Evolutionary conservation across 2,888 invertebrate genomes (phyloP).

Genomic region (Actias luna): DNA sequence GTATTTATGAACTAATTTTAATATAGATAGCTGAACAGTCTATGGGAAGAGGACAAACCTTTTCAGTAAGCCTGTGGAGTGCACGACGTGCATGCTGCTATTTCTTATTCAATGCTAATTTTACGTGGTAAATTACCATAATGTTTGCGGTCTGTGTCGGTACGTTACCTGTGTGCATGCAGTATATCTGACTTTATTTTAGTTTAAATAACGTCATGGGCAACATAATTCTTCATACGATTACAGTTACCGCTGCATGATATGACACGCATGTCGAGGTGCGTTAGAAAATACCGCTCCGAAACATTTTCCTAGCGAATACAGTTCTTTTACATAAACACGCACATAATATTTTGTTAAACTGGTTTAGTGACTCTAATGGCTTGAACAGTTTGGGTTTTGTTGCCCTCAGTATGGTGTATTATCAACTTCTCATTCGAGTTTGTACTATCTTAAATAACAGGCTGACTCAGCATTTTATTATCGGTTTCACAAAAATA

Average conservation of each 20-base stretch:
- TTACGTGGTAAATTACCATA: background rate
- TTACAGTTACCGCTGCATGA: conserved; percentile 11
- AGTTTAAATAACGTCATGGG: background rate
- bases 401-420: background rate
- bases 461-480: background rate
- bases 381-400: background rate
- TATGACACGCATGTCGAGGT: conserved; percentile 4
- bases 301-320: background rate
- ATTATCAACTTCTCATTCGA: background rate
- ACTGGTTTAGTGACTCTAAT: background rate
- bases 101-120: conserved; percentile 8
- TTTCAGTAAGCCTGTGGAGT: conserved; percentile 1
- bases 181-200: background rate
- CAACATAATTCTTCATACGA: background rate
- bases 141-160: background rate
- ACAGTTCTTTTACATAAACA: conserved; percentile 7
- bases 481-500: background rate
- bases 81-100: background rate
- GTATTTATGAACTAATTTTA: background rate
- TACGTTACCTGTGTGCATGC: background rate
- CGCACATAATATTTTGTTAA: background rate
- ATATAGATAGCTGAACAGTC: background rate
- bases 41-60: background rate
- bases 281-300: conserved; percentile 8
- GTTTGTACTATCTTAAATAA: background rate